phyloP scores from a whole-genome alignment of 2,113 vertebrate genomes.

The Camelus bactrianus region DNA sequence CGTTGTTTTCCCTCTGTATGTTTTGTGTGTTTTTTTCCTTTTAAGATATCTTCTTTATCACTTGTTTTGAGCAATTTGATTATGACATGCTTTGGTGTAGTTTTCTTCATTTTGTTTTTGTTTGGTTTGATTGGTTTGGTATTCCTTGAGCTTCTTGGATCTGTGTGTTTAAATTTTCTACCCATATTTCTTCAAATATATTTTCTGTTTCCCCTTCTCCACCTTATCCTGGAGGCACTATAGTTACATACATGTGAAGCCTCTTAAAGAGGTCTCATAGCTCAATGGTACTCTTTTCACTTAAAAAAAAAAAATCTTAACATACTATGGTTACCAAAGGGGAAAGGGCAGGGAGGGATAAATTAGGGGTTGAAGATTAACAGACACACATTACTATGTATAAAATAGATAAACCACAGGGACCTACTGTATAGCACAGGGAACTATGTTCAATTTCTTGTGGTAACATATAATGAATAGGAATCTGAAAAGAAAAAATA shows the following conservation, averaged over 20 bases:
- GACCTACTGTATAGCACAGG: too few relatives aligned
- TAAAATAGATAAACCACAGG: too few relatives aligned
- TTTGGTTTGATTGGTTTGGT: not conserved
- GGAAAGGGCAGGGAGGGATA: too few relatives aligned
- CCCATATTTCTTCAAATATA: not conserved
- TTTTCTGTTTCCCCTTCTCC: not conserved
- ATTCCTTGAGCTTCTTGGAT: not conserved
- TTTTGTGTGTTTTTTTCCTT: not conserved
- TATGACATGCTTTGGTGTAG: not conserved
- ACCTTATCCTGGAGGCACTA: not conserved
- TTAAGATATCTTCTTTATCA: not conserved
- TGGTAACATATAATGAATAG: too few relatives aligned
- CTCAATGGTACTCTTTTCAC: not conserved
- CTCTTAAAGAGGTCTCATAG: not conserved
- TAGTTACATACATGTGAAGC: not conserved
- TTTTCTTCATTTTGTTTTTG: not conserved
- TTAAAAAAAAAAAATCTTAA: not conserved
- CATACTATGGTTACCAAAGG: too few relatives aligned
- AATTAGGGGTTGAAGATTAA: too few relatives aligned
- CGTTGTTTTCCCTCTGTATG: not conserved
- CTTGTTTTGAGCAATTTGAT: not conserved
- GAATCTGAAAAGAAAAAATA: too few relatives aligned
- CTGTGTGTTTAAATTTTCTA: not conserved
- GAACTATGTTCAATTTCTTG: too few relatives aligned
- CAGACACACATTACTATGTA: too few relatives aligned